Percentiles rank a stretch among this genome's conserved stretches.
These are phyloP conservation scores for Cephus runcator DNA, from an alignment of 2,888 invertebrate species.

Conservation along the genomic window DNA sequence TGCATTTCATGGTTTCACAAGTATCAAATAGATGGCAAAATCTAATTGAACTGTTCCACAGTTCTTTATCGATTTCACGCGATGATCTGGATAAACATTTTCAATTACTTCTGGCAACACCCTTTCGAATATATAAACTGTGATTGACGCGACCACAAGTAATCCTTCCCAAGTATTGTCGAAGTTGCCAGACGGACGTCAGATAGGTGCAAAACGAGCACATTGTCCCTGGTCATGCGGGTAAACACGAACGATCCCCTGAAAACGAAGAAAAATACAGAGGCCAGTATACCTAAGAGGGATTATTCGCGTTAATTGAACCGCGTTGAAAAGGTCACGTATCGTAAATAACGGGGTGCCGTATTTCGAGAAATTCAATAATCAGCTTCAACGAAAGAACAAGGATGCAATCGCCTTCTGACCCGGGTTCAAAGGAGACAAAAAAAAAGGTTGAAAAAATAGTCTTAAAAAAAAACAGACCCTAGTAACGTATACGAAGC, in stretches of 20 bases:
- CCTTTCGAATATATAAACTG: not conserved
- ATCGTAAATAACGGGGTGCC: constrained; percentile 21
- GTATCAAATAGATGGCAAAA: not conserved
- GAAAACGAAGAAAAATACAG: not conserved
- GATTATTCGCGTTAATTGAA: constrained; percentile 17
- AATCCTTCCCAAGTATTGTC: not conserved
- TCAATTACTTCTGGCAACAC: not conserved
- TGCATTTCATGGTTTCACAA: not conserved
- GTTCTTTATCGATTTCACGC: not conserved
- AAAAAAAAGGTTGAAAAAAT: not conserved
- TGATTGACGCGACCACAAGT: not conserved
- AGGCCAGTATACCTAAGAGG: not conserved
- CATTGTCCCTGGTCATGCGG: not conserved
- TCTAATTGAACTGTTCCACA: not conserved
- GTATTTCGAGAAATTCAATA: constrained; percentile 39
- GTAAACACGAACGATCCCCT: not conserved
- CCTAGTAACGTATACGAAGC: constrained; percentile 10
- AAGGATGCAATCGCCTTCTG: not conserved
- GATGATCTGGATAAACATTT: not conserved
- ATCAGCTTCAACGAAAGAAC: constrained; percentile 30
- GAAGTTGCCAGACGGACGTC: not conserved
- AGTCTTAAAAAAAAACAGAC: constrained; percentile 32
- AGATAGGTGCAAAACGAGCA: not conserved
- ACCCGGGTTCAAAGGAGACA: not conserved
- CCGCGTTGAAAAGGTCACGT: constrained; percentile 17